Evolutionary conservation across 2,797 vertebrate species (phyloP).

Genomic region (Coluber constrictor): DNA sequence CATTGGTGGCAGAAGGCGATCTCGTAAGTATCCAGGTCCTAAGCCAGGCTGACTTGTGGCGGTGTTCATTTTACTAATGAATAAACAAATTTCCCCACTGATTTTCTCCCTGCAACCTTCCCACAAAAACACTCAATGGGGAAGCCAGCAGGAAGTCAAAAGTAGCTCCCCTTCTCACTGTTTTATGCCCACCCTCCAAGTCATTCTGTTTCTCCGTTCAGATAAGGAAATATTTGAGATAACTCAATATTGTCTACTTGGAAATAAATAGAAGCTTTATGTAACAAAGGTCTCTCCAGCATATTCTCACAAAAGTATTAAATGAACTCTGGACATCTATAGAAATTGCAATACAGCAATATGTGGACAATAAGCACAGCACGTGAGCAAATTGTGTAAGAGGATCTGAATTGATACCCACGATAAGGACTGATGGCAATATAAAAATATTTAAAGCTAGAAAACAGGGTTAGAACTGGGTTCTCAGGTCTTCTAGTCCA

Average conservation of each 20-base stretch:
- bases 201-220: background rate
- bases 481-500: no score
- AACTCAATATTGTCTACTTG: background rate
- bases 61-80: background rate
- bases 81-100: background rate
- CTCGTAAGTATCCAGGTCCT: no score
- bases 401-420: background rate
- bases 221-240: no score
- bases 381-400: background rate
- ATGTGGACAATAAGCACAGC: background rate
- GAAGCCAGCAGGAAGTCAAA: background rate
- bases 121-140: background rate
- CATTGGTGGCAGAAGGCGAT: no score
- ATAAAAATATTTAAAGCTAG: no score
- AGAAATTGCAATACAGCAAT: background rate
- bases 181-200: background rate
- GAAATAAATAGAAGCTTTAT: background rate
- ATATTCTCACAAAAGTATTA: background rate
- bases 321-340: background rate
- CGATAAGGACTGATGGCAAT: background rate
- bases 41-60: background rate
- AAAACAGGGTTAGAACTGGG: no score
- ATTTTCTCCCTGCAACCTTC: background rate
- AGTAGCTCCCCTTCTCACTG: background rate
- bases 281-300: background rate